Percentiles rank a stretch among this genome's conserved stretches.
phyloP scores from a whole-genome alignment of 2,797 vertebrate species.

The Percopsis omiscomaycus region DNA sequence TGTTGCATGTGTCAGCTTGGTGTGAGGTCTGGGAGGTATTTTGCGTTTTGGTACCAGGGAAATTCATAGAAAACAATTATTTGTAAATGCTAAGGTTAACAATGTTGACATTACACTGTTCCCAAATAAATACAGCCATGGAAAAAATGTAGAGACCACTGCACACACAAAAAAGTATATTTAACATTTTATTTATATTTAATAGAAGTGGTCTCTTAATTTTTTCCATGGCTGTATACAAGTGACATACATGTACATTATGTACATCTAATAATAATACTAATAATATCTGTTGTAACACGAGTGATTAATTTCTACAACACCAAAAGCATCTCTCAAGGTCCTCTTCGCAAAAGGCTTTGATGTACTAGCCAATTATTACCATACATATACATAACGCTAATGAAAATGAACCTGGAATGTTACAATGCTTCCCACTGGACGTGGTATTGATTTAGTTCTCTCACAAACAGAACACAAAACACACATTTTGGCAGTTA shows the following conservation, averaged over 20 bases:
- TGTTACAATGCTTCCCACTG: slow-evolving; percentile 48
- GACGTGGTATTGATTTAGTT: slow-evolving; percentile 14
- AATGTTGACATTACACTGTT: background rate
- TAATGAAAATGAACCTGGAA: slow-evolving; percentile 29
- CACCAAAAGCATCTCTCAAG: slow-evolving; percentile 13
- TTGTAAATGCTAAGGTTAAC: background rate
- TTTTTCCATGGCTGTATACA: too few species aligned
- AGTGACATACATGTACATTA: slow-evolving; percentile 26
- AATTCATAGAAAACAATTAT: background rate
- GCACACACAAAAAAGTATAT: too few species aligned
- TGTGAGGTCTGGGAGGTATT: background rate
- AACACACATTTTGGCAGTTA: background rate
- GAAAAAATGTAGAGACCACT: too few species aligned
- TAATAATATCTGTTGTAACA: slow-evolving; percentile 14
- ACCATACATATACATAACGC: slow-evolving; percentile 20
- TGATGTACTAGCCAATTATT: slow-evolving; percentile 12
- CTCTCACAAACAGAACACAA: background rate
- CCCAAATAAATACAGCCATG: too few species aligned
- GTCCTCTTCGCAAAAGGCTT: background rate
- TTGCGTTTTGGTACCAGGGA: background rate
- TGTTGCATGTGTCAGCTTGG: slow-evolving; percentile 8
- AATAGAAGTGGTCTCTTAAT: background rate
- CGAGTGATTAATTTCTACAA: slow-evolving; percentile 1
- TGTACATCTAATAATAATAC: slow-evolving; percentile 10
- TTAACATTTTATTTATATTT: background rate